Base-by-base conservation (phyloP, 1,140 invertebrate species). In the Sarcophaga bullata region DNA sequence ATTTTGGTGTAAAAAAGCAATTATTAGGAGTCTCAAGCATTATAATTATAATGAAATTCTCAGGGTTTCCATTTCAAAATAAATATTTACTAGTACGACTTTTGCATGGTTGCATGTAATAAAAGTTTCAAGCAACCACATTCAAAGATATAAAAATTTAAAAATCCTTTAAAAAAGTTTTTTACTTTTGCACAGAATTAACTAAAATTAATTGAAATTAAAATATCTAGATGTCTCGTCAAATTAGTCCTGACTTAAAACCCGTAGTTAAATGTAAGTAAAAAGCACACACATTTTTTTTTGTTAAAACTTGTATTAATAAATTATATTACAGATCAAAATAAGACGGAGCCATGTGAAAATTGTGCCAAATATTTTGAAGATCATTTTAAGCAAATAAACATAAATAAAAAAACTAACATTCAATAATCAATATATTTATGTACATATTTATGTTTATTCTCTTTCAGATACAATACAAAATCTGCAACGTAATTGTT, bases 1-100 rank as follows among this genome's bases (percentile, higher is more conserved):
- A 82, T 54, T 47, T 81, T 17, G 81, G 81, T 10, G n/a, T 81
- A 19, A 52, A 54, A 76, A 25, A 8, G 2, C 46, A 73, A 52
- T 17, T 50, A 7, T 4, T 0, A 50, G 17, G 72, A 50, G 47
- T 49, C 11, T 37, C 6, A 73, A 50, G 48, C 49, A 48, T 81
- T 50, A 48, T 73, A 52, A n/a, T n/a, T n/a, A n/a, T n/a, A n/a
- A n/a, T n/a, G n/a, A n/a, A n/a, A n/a, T n/a, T n/a, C n/a, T n/a
- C n/a, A n/a, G n/a, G n/a, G n/a, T n/a, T n/a, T n/a, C n/a, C n/a
- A n/a, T n/a, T n/a, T n/a, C n/a, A n/a, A n/a, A n/a, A n/a, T n/a
- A n/a, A n/a, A n/a, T n/a, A n/a, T n/a, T n/a, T n/a, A n/a, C n/a
- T n/a, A n/a, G n/a, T n/a, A n/a, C n/a, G n/a, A n/a, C n/a, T n/a